Base-by-base conservation (phyloP, 2,888 invertebrate species). In the Acholoe squamosa region DNA sequence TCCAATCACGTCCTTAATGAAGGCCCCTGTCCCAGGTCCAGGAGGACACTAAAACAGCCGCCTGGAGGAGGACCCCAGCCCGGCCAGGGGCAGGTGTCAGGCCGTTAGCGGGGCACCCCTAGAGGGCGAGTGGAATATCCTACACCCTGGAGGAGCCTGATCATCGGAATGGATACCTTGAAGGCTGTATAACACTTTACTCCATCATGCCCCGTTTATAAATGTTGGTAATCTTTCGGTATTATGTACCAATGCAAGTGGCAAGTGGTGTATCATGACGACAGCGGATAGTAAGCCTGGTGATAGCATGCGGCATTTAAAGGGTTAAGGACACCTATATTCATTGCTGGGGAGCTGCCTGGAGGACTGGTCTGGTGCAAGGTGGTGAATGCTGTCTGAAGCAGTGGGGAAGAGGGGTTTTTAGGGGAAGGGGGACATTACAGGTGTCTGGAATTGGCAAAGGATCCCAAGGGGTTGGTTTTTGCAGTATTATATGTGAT, bases 1-100 rank as follows among this genome's bases (percentile, higher is more conserved):
- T 25, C 43, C 84, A 84, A 84, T 84, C 84, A 84, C n/a, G 84
- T 3, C 33, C n/a, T 22, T 33, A 84, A 84, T 84, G 84, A 34
- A 43, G n/a, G 43, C 84, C 51, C 33, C 22, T 84, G 84, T 84
- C 84, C 34, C 19, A 12, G 84, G 43, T 31, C 84, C 43, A 33
- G 12, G 22, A 19, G 43, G 84, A 33, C 84, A 84, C 34, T 51
- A 84, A 84, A 84, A 34, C 33, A 33, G 22, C 33, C 19, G 33
- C 14, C 71, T 28, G 28, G 25, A 28, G 31, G 71, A n/a, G 28
- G 71, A 1, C 31, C 31, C 14, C 14, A 14, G 31, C 31, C 28
- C 28, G 31, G 28, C 71, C 3, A 25, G 71, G 28, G 28, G 71
- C 61, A 25, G 25, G 71, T 71, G 71, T 3, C 3, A 25, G n/a